A percentile compares a stretch with the other conserved stretches of the same genome.
These are phyloP conservation scores for Dermochelys coriacea DNA, from an alignment of 2,797 vertebrate genomes.

Conservation along the genomic window DNA sequence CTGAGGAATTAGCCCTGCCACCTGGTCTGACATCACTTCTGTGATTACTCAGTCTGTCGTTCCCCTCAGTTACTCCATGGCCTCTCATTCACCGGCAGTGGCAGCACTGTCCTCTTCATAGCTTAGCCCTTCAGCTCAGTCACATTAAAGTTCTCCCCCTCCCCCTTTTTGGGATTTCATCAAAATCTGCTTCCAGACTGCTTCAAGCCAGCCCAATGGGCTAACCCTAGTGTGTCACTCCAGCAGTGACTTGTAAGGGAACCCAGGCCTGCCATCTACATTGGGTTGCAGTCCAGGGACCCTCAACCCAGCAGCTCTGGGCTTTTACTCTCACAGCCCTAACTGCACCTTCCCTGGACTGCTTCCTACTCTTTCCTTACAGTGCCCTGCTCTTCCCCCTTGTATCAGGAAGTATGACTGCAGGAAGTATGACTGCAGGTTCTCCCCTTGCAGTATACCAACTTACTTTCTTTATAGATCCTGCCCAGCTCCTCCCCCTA, in stretches of 20 bases:
- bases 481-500: background rate
- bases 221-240: background rate
- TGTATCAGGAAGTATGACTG: background rate
- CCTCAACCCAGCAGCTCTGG: background rate
- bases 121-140: too few relatives aligned
- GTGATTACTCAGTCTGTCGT: too few relatives aligned
- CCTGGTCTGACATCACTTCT: too few relatives aligned
- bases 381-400: background rate
- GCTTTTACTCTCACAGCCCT: background rate
- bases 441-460: background rate
- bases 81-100: too few relatives aligned
- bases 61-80: too few relatives aligned
- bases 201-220: background rate
- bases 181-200: background rate
- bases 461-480: background rate
- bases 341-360: background rate
- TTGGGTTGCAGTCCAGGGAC: background rate
- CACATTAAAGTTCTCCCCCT: too few relatives aligned
- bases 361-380: background rate
- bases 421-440: background rate
- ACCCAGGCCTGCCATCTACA: too few relatives aligned
- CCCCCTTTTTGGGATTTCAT: background rate
- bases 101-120: too few relatives aligned
- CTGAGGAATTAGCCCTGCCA: too few relatives aligned
- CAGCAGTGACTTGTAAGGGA: background rate